A percentile compares a stretch with the other conserved stretches of the same genome.
Conservation (phyloP, 2,888 invertebrate species). For the Amiota mariae region DNA sequence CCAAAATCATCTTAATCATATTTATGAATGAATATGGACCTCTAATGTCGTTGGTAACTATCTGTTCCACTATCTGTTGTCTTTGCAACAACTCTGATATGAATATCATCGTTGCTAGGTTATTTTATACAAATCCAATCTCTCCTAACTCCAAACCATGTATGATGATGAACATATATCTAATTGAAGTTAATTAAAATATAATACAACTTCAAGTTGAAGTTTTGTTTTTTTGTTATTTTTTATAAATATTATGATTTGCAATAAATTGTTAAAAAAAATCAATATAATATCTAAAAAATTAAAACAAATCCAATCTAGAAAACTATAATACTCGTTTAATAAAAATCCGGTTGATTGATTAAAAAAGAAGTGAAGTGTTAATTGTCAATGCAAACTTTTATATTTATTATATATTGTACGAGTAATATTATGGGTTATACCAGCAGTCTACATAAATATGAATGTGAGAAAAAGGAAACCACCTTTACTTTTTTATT, state of each 20-base stretch:
- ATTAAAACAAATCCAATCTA: conserved; percentile 37
- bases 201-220: conserved; percentile 8
- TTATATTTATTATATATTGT: neutral
- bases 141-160: neutral
- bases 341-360: conserved; percentile 57
- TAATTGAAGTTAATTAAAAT: conserved; percentile 69
- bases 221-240: neutral
- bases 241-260: conserved; percentile 46
- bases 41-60: conserved; percentile 4
- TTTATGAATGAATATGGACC: conserved; percentile 25
- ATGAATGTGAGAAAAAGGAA: too few relatives aligned
- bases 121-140: conserved; percentile 48
- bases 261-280: conserved; percentile 57
- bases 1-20: conserved; percentile 61
- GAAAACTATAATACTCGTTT: conserved; percentile 47
- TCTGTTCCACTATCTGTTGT: conserved; percentile 45
- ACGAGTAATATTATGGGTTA: conserved; percentile 32
- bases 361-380: conserved; percentile 46
- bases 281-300: too few relatives aligned
- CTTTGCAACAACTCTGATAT: conserved; percentile 56
- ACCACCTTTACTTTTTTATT: too few relatives aligned
- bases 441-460: conserved; percentile 17
- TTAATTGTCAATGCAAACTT: conserved; percentile 57
- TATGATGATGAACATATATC: conserved; percentile 39
- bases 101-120: conserved; percentile 7